These are phyloP conservation scores for Tetramorium bicarinatum DNA, from an alignment of 2,888 invertebrate species.

Conservation along the genomic window DNA sequence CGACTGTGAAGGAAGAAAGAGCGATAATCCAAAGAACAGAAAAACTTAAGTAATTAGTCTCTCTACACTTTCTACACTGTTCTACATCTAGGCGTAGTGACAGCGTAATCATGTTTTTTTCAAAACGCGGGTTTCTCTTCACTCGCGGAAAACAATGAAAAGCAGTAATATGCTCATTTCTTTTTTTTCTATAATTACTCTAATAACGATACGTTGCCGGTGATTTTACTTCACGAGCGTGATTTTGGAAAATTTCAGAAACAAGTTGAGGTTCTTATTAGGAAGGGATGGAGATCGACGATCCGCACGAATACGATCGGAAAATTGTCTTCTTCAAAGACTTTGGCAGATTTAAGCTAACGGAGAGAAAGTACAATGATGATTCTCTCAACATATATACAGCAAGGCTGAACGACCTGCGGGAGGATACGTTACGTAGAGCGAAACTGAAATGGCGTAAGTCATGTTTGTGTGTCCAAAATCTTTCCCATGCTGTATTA, in stretches of 20 bases:
- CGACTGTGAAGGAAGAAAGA: not conserved
- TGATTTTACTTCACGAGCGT: not conserved
- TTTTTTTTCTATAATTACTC: not conserved
- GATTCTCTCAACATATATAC: constrained; percentile 38
- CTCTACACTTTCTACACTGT: not conserved
- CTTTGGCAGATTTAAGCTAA: constrained; percentile 32
- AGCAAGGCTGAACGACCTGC: constrained; percentile 39
- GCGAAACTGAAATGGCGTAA: constrained; percentile 47
- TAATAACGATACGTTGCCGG: not conserved
- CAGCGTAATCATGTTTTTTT: constrained; percentile 27
- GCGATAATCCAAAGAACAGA: not conserved
- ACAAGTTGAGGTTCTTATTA: not conserved
- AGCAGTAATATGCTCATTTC: not conserved
- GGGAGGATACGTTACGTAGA: constrained; percentile 6
- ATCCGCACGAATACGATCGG: constrained; percentile 37
- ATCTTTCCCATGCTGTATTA: not conserved
- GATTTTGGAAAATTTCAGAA: constrained; percentile 5
- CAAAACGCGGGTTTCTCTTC: not conserved
- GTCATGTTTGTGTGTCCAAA: not conserved
- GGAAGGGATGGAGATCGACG: constrained; percentile 25
- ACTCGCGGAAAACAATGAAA: constrained; percentile 19
- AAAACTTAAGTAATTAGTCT: not conserved
- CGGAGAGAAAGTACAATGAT: not conserved
- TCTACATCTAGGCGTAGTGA: not conserved
- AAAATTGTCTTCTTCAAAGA: constrained; percentile 46